Conservation (phyloP, 2,113 vertebrate species). For the Pygoscelis adeliae region DNA sequence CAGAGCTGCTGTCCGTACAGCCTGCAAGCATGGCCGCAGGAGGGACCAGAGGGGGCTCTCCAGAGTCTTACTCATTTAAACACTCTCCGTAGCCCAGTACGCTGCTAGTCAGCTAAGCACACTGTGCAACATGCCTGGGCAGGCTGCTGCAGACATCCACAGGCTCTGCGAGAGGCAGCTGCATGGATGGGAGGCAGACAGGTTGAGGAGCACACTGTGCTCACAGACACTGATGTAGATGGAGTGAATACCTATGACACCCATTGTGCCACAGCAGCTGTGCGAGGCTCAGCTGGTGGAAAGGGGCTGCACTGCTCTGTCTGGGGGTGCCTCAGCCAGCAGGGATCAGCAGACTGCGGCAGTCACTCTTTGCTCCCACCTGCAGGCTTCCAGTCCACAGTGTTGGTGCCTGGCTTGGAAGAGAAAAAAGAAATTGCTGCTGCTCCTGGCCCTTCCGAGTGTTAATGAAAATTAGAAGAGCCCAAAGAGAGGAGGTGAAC, state of each 20-base stretch:
- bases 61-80: not conserved
- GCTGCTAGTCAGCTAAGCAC: not conserved
- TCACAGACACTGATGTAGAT: not conserved
- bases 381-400: not conserved
- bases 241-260: rapidly evolving
- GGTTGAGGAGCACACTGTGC: not conserved
- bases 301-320: not conserved
- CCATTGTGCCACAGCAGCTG: rapidly evolving
- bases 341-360: not conserved
- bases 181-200: not conserved
- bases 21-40: not conserved
- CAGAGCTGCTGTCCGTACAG: not conserved
- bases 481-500: not conserved
- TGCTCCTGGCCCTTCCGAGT: not conserved
- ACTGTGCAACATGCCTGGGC: not conserved
- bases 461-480: not conserved
- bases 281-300: not conserved
- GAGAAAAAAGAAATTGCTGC: not conserved
- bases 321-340: not conserved
- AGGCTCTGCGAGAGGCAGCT: not conserved
- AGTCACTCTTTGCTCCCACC: not conserved
- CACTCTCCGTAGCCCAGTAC: not conserved
- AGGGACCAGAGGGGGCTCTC: not conserved
- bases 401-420: not conserved
- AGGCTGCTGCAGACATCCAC: not conserved